phyloP scores from a whole-genome alignment of 2,113 vertebrate species.

The Nerophis lumbriciformis region DNA sequence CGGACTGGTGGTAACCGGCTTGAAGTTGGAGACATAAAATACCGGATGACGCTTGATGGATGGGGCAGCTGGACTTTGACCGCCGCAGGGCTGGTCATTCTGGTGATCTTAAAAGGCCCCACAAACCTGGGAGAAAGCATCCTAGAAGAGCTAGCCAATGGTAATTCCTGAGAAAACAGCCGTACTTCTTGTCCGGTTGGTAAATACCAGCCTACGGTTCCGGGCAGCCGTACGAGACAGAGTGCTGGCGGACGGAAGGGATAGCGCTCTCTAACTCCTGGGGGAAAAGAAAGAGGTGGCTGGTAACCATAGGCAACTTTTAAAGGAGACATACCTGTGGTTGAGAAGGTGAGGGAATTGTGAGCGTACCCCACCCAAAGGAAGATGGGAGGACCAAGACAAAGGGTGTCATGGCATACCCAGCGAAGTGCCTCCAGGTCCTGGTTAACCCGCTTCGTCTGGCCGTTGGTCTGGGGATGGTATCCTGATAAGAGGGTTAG shows the following conservation, averaged over 20 bases:
- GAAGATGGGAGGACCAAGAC: not conserved
- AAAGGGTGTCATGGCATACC: not conserved
- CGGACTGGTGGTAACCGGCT: too few relatives aligned
- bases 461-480: conserved; percentile 2
- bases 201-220: not conserved
- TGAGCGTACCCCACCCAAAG: not conserved
- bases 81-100: not conserved
- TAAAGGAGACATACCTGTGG: conserved; percentile 2
- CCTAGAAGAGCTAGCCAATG: too few relatives aligned
- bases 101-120: not conserved
- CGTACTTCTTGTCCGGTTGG: not conserved
- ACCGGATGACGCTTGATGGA: not conserved
- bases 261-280: not conserved
- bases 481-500: not conserved
- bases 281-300: not conserved
- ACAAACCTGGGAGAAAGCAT: not conserved
- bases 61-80: not conserved
- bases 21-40: not conserved
- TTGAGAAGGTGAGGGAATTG: not conserved
- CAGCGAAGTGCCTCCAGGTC: not conserved
- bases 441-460: not conserved
- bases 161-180: not conserved
- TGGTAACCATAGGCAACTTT: not conserved
- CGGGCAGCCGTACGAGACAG: not conserved
- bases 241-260: not conserved